A percentile compares a stretch with the other conserved stretches of the same genome.
These are phyloP conservation scores for Esox masquinongy DNA, from an alignment of 2,797 vertebrate species.

Conservation along the genomic window DNA sequence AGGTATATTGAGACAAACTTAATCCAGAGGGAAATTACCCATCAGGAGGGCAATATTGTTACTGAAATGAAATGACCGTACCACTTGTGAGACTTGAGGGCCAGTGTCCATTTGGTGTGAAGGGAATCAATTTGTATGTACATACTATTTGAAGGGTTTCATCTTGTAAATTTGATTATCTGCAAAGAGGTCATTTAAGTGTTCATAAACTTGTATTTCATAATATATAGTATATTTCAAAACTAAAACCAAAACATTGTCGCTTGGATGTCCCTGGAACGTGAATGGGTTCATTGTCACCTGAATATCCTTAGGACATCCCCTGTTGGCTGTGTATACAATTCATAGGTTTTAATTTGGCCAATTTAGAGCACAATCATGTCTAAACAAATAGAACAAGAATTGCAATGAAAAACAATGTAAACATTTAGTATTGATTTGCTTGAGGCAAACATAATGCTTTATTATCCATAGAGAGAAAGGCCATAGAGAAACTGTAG, in stretches of 20 bases:
- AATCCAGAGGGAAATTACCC: conserved; percentile 81
- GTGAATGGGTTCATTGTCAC: too few species aligned
- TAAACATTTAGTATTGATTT: conserved; percentile 74
- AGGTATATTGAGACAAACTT: conserved; percentile 76
- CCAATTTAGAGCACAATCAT: conserved; percentile 70
- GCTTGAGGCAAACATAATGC: conserved; percentile 59
- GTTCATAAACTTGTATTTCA: background rate
- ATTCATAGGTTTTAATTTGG: conserved; percentile 68
- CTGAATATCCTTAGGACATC: too few species aligned
- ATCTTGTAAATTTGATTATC: conserved; percentile 42
- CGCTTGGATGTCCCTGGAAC: too few species aligned
- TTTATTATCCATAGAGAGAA: conserved; percentile 60
- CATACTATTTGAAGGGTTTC: conserved; percentile 72
- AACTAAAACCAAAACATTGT: too few species aligned
- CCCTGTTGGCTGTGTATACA: conserved; percentile 21
- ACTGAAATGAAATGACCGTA: conserved; percentile 81
- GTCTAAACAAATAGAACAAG: conserved; percentile 65
- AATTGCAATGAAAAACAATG: conserved; percentile 65
- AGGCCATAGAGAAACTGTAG: conserved; percentile 52
- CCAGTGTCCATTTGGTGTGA: conserved; percentile 55
- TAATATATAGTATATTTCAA: background rate
- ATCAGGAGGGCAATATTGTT: conserved; percentile 79
- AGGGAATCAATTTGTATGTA: conserved; percentile 72
- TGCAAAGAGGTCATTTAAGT: conserved; percentile 35
- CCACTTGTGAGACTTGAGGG: conserved; percentile 74